phyloP scores from a whole-genome alignment of 2,113 vertebrate genomes.

The Oncorhynchus keta region DNA sequence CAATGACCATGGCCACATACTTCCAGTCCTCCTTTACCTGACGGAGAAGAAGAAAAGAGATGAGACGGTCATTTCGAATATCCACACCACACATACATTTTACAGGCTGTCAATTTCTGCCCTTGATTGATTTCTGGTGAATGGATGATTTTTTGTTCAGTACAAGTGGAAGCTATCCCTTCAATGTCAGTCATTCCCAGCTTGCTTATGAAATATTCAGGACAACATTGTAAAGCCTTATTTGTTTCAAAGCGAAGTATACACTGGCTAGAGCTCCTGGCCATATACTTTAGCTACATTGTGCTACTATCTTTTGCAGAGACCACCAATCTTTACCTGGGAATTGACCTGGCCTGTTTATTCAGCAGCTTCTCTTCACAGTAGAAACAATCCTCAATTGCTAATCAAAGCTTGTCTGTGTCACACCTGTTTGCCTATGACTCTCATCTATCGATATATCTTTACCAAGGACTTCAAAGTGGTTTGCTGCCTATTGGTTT shows the following conservation, averaged over 20 bases:
- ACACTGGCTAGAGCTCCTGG: neutral
- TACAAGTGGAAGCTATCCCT: conserved; percentile 34
- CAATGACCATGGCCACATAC: conserved; percentile 97
- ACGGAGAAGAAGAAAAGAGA: conserved; percentile 44
- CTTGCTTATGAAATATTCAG: conserved; percentile 52
- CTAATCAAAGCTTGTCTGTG: neutral
- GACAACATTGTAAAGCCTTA: conserved; percentile 42
- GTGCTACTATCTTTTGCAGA: neutral
- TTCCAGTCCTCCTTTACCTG: conserved; percentile 99
- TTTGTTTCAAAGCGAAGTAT: conserved; percentile 18
- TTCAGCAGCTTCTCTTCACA: neutral
- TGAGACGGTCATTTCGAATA: conserved; percentile 46
- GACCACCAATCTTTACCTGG: neutral
- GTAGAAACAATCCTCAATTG: neutral
- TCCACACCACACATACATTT: conserved; percentile 31
- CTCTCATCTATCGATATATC: neutral
- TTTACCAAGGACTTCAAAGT: neutral
- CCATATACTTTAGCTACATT: neutral
- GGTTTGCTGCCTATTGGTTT: conserved; percentile 9
- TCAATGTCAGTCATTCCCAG: conserved; percentile 62
- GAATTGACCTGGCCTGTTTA: neutral
- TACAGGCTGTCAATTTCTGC: conserved; percentile 59
- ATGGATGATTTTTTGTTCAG: conserved; percentile 59
- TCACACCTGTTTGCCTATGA: neutral
- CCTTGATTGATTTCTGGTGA: conserved; percentile 64